phyloP scores from a whole-genome alignment of 1,140 invertebrate species.

The Sarcophaga peregrina region DNA sequence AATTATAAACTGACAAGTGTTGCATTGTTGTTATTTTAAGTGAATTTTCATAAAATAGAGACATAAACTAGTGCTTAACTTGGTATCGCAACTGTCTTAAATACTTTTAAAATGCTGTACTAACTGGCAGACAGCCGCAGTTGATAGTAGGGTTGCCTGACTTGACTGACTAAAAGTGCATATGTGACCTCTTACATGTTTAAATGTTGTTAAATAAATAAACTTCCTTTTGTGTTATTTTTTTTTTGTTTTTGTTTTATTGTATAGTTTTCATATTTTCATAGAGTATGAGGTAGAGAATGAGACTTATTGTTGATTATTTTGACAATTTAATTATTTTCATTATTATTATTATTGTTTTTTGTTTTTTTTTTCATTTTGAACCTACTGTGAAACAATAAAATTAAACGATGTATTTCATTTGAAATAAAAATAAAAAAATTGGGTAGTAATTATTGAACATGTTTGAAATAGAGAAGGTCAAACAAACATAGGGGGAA shows the following conservation, averaged over 20 bases:
- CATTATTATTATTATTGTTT: too few relatives aligned
- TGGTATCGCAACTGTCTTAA: neutral
- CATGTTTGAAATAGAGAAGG: too few relatives aligned
- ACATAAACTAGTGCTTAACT: neutral
- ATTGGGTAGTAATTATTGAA: neutral
- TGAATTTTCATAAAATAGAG: neutral
- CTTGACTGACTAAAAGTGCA: neutral
- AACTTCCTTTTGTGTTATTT: neutral
- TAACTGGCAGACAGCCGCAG: neutral
- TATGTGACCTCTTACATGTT: constrained; percentile 11
- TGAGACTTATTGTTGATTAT: neutral
- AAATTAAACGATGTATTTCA: neutral
- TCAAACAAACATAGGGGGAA: too few relatives aligned
- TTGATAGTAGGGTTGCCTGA: neutral
- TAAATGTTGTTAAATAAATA: constrained; percentile 15
- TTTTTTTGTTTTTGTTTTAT: neutral
- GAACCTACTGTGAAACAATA: neutral
- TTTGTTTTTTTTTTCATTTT: too few relatives aligned
- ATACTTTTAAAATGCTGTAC: neutral
- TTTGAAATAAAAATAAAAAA: neutral
- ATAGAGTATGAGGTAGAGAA: neutral
- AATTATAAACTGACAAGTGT: constrained; percentile 19
- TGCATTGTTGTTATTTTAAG: neutral
- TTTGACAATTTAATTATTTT: constrained; percentile 25
- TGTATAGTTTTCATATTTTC: neutral